Evolutionary conservation across 2,797 vertebrate genomes (phyloP).

Genomic region (Ptychadena robeensis): DNA sequence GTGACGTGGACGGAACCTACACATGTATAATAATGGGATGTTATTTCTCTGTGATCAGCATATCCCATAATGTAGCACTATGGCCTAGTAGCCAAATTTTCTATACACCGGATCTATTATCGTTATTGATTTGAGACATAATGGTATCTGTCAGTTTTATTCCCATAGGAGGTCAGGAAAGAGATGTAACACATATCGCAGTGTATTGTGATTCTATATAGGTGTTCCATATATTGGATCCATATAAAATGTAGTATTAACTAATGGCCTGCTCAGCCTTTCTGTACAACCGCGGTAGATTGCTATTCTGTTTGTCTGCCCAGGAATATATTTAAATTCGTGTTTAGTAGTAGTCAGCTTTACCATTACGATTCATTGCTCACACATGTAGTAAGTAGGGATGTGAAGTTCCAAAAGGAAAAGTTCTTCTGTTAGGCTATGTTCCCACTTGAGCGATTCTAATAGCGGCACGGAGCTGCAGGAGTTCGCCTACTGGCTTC

Average conservation of each 20-base stretch:
- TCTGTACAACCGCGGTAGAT: too few relatives aligned
- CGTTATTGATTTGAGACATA: not conserved
- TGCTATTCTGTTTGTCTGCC: too few relatives aligned
- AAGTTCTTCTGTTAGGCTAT: too few relatives aligned
- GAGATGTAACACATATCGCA: not conserved
- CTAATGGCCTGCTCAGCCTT: too few relatives aligned
- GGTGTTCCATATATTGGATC: not conserved
- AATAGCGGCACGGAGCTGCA: too few relatives aligned
- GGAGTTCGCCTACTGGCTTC: too few relatives aligned
- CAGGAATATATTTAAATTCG: too few relatives aligned
- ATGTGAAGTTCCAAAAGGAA: too few relatives aligned
- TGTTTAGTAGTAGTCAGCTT: too few relatives aligned
- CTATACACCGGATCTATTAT: not conserved
- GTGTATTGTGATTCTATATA: not conserved
- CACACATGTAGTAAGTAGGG: too few relatives aligned
- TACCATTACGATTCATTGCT: too few relatives aligned
- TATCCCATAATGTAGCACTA: not conserved
- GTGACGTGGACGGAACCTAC: constrained; percentile 8
- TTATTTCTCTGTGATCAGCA: not conserved
- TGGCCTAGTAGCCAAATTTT: not conserved
- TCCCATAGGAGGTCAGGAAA: not conserved
- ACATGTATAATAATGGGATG: not conserved
- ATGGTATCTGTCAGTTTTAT: not conserved
- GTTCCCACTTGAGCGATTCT: too few relatives aligned
- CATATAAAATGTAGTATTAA: not conserved